A percentile compares a stretch with the other conserved stretches of the same genome.
These are phyloP conservation scores for zebrafish (Danio rerio) DNA, from an alignment of 2,113 vertebrate species.

Conservation along the genomic window GRCz12tu NC_133185.1:36775501-36776000, in stretches of 20 bases:
- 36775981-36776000: too few relatives aligned
- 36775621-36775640: neutral
- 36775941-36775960: too few relatives aligned
- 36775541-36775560: neutral
- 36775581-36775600: neutral
- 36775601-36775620: conserved; percentile 7
- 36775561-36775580: neutral
- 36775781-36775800: conserved; percentile 12
- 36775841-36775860: neutral
- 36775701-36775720: conserved; percentile 60
- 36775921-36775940: too few relatives aligned
- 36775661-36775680: conserved; percentile 7
- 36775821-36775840: neutral
- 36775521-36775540: neutral
- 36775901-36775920: neutral
- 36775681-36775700: conserved; percentile 21
- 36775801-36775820: neutral
- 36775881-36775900: neutral
- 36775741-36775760: conserved; percentile 54
- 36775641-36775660: neutral
- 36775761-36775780: conserved; percentile 8
- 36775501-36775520: neutral
- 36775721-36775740: conserved; percentile 55
- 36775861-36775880: neutral
- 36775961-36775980: too few relatives aligned